Conservation (phyloP, 2,797 vertebrate genomes). For the Trichosurus vulpecula region DNA sequence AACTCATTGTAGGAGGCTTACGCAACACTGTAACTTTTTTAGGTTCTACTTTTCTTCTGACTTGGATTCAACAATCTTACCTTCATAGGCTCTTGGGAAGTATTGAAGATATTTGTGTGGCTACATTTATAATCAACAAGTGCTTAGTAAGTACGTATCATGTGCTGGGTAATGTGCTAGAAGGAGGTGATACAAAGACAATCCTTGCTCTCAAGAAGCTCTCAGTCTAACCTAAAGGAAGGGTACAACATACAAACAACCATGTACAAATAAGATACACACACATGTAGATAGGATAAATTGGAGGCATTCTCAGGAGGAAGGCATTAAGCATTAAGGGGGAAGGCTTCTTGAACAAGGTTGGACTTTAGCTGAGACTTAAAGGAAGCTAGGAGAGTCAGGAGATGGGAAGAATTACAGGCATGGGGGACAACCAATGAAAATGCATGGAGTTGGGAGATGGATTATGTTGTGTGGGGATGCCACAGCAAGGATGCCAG, state of each 20-base stretch:
- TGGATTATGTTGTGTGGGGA: not conserved
- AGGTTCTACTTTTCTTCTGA: conserved; percentile 45
- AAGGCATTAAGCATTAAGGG: not conserved
- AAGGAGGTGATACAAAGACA: not conserved
- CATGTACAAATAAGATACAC: not conserved
- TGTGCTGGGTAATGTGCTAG: not conserved
- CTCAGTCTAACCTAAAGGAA: not conserved
- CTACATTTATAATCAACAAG: not conserved
- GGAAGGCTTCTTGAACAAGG: not conserved
- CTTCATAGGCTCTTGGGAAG: conserved; percentile 28
- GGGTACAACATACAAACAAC: not conserved
- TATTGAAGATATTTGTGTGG: conserved; percentile 33
- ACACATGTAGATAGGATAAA: not conserved
- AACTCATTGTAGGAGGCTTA: conserved; percentile 17
- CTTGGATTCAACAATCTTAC: conserved; percentile 25
- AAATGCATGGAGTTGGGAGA: not conserved
- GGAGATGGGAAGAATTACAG: not conserved
- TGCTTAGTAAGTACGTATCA: not conserved
- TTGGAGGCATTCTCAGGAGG: not conserved
- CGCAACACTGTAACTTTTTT: conserved; percentile 46
- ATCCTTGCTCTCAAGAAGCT: not conserved
- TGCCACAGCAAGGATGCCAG: not conserved
- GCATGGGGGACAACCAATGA: not conserved
- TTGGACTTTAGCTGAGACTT: not conserved
- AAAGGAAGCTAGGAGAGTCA: not conserved